Evolutionary conservation across 2,888 invertebrate species (phyloP), one percentile per base, ranked within the genome.

Genomic region (Ichneumoninae sp.): DNA sequence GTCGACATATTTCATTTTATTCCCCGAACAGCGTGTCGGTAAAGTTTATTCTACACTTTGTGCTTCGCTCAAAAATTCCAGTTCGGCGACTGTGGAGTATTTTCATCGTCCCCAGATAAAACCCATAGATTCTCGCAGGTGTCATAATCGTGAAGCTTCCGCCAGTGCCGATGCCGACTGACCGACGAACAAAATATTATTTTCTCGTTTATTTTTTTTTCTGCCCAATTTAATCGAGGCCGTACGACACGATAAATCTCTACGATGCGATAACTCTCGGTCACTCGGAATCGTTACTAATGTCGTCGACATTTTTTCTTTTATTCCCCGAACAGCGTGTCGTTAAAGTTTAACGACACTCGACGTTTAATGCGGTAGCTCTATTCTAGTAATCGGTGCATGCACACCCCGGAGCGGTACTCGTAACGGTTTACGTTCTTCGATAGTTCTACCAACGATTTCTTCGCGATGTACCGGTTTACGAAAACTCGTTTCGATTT

Each of bases 291-390:
- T 6, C 5, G 8, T n/a, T 66, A 6, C 13, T 57, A 50, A 50
- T 65, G 19, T 62, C n/a, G 65, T n/a, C 50, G 33, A 10, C 10
- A 44, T 69, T 74, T 60, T 52, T 72, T 70, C 19, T 62, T 70
- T 19, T 40, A 60, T 62, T 57, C 22, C 60, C 30, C 44, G 47
- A 75, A 79, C 50, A 44, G n/a, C 78, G 66, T 47, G 70, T 83
- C 83, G 70, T 83, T 83, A 83, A 83, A 75, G 69, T 65, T 66
- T 83, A 80, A 83, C 74, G 79, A 62, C 79, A 70, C 54, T 70
- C 50, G 62, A 36, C 66, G 66, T 33, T 36, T 19, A 33, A 3
- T 40, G 66, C 74, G 22, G 44, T 54, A 62, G 19, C 54, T 36
- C 65, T 65, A 75, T 33, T 33, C 79, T 6, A 10, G 74, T 71